These are phyloP conservation scores for Aphelinus certus DNA, from an alignment of 1,140 invertebrate species.

Conservation along the genomic window DNA sequence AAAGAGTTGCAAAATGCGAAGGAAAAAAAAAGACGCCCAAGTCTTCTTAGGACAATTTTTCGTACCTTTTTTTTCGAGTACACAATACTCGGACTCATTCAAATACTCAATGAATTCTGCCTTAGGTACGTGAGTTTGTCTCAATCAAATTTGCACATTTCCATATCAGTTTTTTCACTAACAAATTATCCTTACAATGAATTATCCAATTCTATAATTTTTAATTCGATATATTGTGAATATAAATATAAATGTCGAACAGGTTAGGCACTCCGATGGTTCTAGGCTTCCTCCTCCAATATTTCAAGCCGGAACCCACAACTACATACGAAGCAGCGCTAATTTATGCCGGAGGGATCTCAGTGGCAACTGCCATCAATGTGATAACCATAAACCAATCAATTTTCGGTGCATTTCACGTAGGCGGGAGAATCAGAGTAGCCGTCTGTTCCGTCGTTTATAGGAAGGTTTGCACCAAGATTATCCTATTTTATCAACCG, in stretches of 20 bases:
- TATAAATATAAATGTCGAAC: too few species aligned
- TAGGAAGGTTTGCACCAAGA: conserved; percentile 66
- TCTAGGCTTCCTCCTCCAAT: conserved; percentile 66
- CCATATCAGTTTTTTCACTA: too few species aligned
- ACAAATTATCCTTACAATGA: too few species aligned
- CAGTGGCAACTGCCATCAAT: conserved; percentile 64
- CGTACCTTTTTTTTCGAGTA: conserved; percentile 69
- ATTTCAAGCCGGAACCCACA: conserved; percentile 63
- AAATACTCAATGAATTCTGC: conserved; percentile 58
- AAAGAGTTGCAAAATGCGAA: conserved; percentile 58
- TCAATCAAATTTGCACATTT: too few species aligned
- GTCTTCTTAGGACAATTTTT: conserved; percentile 68
- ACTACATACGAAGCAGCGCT: conserved; percentile 63
- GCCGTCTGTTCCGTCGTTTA: conserved; percentile 76
- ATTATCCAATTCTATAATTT: too few species aligned
- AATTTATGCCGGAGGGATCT: conserved; percentile 70
- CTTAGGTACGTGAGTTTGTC: conserved; percentile 47
- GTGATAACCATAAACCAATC: conserved; percentile 71
- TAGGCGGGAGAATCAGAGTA: conserved; percentile 70
- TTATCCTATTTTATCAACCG: not conserved
- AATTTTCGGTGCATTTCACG: conserved; percentile 69
- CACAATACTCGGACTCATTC: conserved; percentile 64
- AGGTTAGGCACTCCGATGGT: conserved; percentile 66
- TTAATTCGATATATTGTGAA: too few species aligned
- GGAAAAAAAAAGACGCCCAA: conserved; percentile 54